phyloP scores from a whole-genome alignment of 1,140 invertebrate species.

The Apis florea region DNA sequence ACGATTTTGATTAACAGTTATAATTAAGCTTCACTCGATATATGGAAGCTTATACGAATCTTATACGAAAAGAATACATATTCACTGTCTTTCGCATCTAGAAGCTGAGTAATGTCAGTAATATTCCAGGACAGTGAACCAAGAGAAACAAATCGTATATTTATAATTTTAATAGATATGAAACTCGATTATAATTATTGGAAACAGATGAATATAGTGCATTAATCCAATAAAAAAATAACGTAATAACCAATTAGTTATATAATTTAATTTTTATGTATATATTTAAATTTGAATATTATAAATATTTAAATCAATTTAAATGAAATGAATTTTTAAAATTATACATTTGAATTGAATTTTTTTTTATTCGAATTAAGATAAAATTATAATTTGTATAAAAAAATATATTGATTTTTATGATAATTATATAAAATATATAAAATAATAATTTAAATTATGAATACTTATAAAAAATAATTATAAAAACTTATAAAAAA shows the following conservation, averaged over 20 bases:
- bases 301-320: background rate
- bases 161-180: slow-evolving; percentile 7
- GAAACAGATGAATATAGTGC: background rate
- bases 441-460: background rate
- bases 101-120: background rate
- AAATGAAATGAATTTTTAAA: background rate
- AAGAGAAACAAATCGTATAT: background rate
- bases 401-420: background rate
- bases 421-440: background rate
- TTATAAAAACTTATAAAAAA: too few species aligned
- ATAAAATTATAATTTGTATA: too few species aligned
- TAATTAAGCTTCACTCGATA: background rate
- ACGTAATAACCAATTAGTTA: background rate
- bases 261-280: background rate
- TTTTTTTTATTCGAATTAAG: too few species aligned
- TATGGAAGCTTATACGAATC: background rate
- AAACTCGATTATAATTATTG: slow-evolving; percentile 2
- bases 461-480: background rate
- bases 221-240: background rate
- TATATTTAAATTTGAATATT: background rate
- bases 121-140: background rate
- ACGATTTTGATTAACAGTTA: background rate
- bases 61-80: background rate
- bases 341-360: background rate
- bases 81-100: background rate